Evolutionary conservation across 2,888 invertebrate genomes (phyloP).

Genomic region (Caenorhabditis plicata): DNA sequence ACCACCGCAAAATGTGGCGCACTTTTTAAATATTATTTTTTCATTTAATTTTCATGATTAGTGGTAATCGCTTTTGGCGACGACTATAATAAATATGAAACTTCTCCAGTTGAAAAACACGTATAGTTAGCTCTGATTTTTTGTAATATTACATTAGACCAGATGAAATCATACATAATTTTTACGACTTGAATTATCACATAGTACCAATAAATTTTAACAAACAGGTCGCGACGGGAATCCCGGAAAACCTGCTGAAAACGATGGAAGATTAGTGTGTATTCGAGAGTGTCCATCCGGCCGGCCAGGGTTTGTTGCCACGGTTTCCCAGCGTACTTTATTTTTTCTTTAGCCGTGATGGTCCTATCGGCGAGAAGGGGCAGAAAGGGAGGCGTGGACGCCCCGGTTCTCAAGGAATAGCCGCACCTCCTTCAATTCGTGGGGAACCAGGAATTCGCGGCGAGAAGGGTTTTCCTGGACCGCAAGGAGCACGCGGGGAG

Average conservation of each 20-base stretch:
- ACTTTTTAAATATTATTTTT: no score
- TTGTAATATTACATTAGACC: neutral
- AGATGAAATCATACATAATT: neutral
- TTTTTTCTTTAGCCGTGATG: no score
- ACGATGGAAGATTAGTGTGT: conserved; percentile 27
- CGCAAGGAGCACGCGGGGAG: conserved; percentile 26
- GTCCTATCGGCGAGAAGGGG: conserved; percentile 30
- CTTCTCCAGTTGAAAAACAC: neutral
- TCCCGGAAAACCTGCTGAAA: conserved; percentile 40
- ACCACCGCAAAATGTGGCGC: no score
- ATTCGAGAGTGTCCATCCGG: conserved; percentile 39
- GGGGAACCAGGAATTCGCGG: conserved; percentile 35
- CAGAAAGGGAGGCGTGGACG: conserved; percentile 32
- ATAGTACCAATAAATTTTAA: neutral
- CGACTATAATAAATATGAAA: no score
- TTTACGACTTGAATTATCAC: neutral
- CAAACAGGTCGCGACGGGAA: conserved; percentile 22
- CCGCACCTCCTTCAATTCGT: conserved; percentile 32
- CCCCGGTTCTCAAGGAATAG: conserved; percentile 24
- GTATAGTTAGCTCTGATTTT: neutral
- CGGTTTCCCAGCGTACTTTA: no score
- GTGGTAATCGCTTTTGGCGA: no score
- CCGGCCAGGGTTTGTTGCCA: conserved; percentile 33
- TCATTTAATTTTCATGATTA: no score
- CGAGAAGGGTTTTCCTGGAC: conserved; percentile 38